Base-by-base conservation (phyloP, 2,888 invertebrate genomes). In the Eristalinus aeneus region DNA sequence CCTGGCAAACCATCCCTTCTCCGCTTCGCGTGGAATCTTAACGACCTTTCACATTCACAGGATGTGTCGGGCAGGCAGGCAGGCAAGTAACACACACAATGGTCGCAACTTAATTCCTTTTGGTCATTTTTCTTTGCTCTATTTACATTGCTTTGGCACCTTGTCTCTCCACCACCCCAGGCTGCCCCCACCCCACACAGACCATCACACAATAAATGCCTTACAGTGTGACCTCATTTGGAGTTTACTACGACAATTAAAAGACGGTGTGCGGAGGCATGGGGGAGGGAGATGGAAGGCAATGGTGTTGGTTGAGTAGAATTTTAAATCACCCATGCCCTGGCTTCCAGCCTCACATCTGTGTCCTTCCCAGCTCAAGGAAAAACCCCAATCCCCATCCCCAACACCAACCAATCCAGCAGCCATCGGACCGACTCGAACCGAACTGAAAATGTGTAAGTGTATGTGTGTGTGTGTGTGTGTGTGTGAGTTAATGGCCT, bases 221-320 rank as follows among this genome's bases (percentile, higher is more conserved):
- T 68, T 61, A 56, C 54, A 86, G 73, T 82, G 77, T 82, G 86
- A 86, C 86, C 86, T 82, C 86, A 82, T 86, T 86, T 76, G 56
- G 71, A 86, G 77, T 82, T 78, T 75, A 86, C 86, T 78, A 77
- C 56, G 64, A 86, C 86, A 74, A 74, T 86, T 77, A 74, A 82
- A 72, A 36, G 27, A 58, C 36, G 11, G 54, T 2, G 36, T 12
- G 12, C 8, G n/a, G 22, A 1, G 9, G 16, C 6, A n/a, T n/a
- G n/a, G 20, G 10, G 11, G 8, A 27, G 27, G 5, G 27, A 27
- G 27, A 27, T 27, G 27, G 0, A 23, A 61, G 2, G 53, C 36
- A 16, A 67, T 56, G 54, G 46, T 71, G 32, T 27, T 27, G 63
- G 64, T 82, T 71, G 65, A 73, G 71, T 16, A 60, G 73, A 77